phyloP scores from a whole-genome alignment of 2,888 invertebrate genomes.

The Orchesellides sinensis region DNA sequence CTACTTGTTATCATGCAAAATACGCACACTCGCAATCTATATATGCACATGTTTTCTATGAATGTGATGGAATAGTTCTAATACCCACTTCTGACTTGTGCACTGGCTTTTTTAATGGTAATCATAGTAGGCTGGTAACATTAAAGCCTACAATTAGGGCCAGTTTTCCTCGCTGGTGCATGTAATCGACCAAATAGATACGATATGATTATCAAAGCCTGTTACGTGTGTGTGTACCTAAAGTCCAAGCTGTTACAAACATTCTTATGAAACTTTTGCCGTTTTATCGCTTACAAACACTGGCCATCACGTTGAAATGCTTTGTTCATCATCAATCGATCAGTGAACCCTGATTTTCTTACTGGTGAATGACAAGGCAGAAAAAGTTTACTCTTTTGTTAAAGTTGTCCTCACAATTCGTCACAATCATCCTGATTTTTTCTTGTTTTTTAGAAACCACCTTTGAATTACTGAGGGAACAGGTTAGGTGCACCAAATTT shows the following conservation, averaged over 20 bases:
- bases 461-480: not conserved
- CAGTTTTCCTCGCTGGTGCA: not conserved
- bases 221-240: no score
- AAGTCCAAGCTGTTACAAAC: no score
- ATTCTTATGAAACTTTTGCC: not conserved
- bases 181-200: no score
- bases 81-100: no score
- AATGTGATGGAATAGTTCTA: no score
- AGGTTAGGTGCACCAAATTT: not conserved
- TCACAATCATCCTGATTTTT: no score
- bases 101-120: no score
- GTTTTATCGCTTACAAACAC: not conserved
- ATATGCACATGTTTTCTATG: no score
- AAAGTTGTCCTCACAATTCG: not conserved
- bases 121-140: not conserved
- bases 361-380: not conserved
- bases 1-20: constrained; percentile 29
- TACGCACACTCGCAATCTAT: not conserved
- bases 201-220: no score
- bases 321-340: constrained; percentile 43
- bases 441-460: no score
- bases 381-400: not conserved
- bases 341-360: constrained; percentile 40
- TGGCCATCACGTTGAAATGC: not conserved
- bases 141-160: not conserved